These are phyloP conservation scores for Lepidostoma basale DNA, from an alignment of 1,140 invertebrate species.

Conservation along the genomic window DNA sequence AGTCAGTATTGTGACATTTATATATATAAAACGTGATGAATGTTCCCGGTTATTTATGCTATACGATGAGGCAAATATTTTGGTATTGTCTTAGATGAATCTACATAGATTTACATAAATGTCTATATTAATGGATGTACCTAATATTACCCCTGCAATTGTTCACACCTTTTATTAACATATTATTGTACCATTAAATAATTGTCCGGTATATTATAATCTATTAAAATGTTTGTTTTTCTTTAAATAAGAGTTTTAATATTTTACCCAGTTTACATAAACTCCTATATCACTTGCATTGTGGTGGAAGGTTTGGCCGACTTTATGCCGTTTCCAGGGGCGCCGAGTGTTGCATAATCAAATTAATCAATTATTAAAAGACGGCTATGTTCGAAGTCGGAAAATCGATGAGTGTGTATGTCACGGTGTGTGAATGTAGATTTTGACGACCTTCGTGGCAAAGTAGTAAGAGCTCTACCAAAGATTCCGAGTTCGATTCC, in stretches of 20 bases:
- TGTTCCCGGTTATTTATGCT: constrained; percentile 41
- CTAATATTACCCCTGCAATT: constrained; percentile 21
- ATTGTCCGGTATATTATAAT: constrained; percentile 44
- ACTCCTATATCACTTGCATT: too few species aligned
- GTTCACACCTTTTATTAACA: constrained; percentile 35
- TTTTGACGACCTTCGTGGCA: too few species aligned
- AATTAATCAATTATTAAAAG: too few species aligned
- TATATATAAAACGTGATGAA: constrained; percentile 43
- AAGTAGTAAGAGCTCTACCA: too few species aligned
- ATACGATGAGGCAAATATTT: constrained; percentile 26
- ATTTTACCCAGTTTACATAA: not conserved
- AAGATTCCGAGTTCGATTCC: too few species aligned
- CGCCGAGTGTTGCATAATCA: too few species aligned
- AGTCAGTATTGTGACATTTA: constrained; percentile 39
- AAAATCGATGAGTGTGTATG: too few species aligned
- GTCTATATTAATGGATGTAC: constrained; percentile 15
- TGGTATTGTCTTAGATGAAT: constrained; percentile 26
- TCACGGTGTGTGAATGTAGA: too few species aligned
- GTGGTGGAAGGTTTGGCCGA: too few species aligned
- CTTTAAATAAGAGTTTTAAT: constrained; percentile 19
- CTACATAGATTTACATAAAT: not conserved
- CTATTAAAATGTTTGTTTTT: constrained; percentile 46
- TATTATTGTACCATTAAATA: constrained; percentile 41
- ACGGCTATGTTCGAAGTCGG: too few species aligned
- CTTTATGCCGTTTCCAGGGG: too few species aligned